phyloP scores from a whole-genome alignment of 1,140 invertebrate species.

The Hyles euphorbiae region DNA sequence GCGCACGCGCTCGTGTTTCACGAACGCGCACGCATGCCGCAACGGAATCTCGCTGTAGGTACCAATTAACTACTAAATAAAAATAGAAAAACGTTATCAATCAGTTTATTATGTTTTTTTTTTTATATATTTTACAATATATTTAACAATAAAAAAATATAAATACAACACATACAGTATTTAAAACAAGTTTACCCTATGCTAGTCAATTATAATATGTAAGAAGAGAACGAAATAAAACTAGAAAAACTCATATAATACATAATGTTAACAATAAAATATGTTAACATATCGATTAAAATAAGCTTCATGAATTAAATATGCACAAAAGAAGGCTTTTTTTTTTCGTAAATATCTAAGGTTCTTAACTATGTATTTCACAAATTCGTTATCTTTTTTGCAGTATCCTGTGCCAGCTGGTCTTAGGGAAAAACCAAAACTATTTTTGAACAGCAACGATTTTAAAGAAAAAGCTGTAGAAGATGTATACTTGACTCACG shows the following conservation, averaged over 20 bases:
- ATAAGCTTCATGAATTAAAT: too few species aligned
- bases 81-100: background rate
- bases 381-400: conserved; percentile 16
- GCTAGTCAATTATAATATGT: too few species aligned
- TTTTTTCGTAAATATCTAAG: too few species aligned
- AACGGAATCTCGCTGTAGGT: conserved; percentile 35
- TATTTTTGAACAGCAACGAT: conserved; percentile 43
- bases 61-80: background rate
- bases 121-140: conserved; percentile 1
- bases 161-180: too few species aligned
- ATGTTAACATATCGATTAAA: too few species aligned
- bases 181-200: too few species aligned
- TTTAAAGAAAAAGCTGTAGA: conserved; percentile 43
- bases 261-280: too few species aligned
- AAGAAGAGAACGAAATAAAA: too few species aligned
- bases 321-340: too few species aligned
- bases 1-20: conserved; percentile 60
- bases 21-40: conserved; percentile 40
- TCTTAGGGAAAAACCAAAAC: conserved; percentile 39
- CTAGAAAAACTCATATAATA: too few species aligned
- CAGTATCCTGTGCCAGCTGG: conserved; percentile 44
- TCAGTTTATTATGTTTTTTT: conserved; percentile 15
- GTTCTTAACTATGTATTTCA: too few species aligned
- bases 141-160: too few species aligned
- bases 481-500: conserved; percentile 51